Base-by-base conservation (phyloP, 2,888 invertebrate species). In the Aquatica leii region DNA sequence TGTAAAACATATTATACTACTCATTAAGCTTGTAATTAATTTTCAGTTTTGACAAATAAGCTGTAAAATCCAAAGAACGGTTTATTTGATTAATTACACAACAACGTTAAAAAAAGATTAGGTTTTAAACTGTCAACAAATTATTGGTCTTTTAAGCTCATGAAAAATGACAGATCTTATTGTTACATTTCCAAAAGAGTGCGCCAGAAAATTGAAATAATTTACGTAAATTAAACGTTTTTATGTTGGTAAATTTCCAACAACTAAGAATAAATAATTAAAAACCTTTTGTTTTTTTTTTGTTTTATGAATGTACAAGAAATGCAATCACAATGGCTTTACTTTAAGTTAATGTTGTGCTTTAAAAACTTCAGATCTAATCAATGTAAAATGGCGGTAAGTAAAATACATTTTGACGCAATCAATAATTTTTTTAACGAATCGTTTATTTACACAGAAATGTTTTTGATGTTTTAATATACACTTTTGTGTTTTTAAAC, bases 101-200 rank as follows among this genome's bases (percentile, higher is more conserved):
- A 24, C 24, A 24, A 4, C 24, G 2, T 24, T 4, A 24, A 24
- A 37, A 8, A 3, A 2, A 2, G 2, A n/a, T 4, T 11, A 3
- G 37, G n/a, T 12, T 12, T 37, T 37, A 9, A 37, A 9, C 12
- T 37, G 2, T 37, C 9, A 9, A 41, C 55, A 55, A 55, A 55
- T 46, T 46, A 46, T 55, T 46, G 18, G 31, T 24, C 46, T 55
- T 17, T 55, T 55, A 58, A 58, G 34, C 37, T 35, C 41, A 35
- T 51, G 57, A 61, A 61, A 61, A 55, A 41, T 17, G 21, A 14
- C 31, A 49, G 24, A 48, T 50, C 41, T 50, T 40, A 49, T 55
- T 54, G 55, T 37, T 60, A 35, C 40, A 59, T 65, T 59, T 58
- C 65, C 60, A 59, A 60, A 65, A 66, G 69, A 65, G 69, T 62